phyloP scores from a whole-genome alignment of 1,140 invertebrate species.

The Reticulitermes speratus region DNA sequence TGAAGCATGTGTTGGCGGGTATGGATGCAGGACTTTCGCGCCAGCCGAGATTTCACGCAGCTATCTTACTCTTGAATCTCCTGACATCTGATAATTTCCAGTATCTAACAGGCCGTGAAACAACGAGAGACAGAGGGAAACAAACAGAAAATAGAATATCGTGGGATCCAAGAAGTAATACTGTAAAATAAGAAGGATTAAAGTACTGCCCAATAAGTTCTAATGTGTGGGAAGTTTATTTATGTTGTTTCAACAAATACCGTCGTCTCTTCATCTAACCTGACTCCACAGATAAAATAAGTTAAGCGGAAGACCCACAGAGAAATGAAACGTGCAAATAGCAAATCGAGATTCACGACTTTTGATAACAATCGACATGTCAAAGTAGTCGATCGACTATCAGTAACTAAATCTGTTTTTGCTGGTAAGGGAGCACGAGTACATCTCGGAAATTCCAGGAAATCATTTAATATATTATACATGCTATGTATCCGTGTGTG shows the following conservation, averaged over 20 bases:
- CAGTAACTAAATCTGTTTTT: neutral
- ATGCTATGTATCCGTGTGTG: too few relatives aligned
- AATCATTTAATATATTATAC: neutral
- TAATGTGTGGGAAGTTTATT: neutral
- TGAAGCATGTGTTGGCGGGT: neutral
- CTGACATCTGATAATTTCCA: neutral
- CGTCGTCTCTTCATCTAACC: neutral
- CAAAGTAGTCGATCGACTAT: slow-evolving; percentile 6
- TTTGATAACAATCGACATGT: neutral
- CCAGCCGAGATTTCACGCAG: neutral
- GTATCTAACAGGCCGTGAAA: slow-evolving; percentile 18
- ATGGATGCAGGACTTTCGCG: neutral
- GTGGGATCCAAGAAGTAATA: neutral
- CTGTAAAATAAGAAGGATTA: neutral
- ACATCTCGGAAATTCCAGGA: neutral
- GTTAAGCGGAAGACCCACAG: neutral
- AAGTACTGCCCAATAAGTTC: neutral
- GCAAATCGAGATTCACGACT: slow-evolving; percentile 2
- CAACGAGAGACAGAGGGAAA: neutral
- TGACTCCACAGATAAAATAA: neutral
- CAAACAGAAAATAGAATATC: neutral
- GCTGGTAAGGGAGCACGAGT: neutral
- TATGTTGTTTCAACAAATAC: neutral
- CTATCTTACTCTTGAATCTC: neutral
- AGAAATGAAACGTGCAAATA: neutral